Evolutionary conservation across 1,140 invertebrate genomes (phyloP).

Genomic region (Arion vulgaris): DNA sequence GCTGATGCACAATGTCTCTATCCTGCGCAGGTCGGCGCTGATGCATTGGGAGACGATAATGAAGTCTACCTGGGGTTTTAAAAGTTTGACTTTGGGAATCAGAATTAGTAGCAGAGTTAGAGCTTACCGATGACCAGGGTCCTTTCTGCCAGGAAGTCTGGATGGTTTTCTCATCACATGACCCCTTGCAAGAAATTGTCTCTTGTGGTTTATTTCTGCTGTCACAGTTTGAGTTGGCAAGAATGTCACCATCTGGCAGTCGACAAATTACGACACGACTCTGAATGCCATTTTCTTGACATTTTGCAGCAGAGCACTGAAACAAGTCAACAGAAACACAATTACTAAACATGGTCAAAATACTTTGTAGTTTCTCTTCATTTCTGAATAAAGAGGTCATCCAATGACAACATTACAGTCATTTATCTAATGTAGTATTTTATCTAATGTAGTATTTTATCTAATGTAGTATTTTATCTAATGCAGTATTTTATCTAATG

Average conservation of each 20-base stretch:
- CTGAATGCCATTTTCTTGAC: conserved; percentile 77
- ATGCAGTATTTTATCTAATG: no score
- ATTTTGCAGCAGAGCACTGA: conserved; percentile 53
- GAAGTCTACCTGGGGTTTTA: not conserved
- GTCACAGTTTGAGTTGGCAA: conserved; percentile 71
- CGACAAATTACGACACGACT: conserved; percentile 73
- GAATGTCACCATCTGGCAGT: conserved; percentile 44
- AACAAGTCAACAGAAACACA: not conserved
- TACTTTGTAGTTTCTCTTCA: no score
- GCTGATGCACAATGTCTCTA: conserved; percentile 1
- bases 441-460: no score
- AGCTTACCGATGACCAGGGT: conserved; percentile 77
- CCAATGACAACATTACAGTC: no score
- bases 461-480: no score
- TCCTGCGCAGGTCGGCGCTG: not conserved
- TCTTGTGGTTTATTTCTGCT: conserved; percentile 72
- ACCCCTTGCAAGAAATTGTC: conserved; percentile 74
- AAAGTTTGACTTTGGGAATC: conserved; percentile 3
- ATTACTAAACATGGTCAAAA: not conserved
- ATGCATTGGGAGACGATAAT: conserved; percentile 21
- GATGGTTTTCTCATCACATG: conserved; percentile 69
- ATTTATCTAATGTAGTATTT: no score
- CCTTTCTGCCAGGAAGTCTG: conserved; percentile 76
- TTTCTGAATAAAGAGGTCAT: no score
- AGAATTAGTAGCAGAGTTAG: not conserved